A percentile compares a stretch with the other conserved stretches of the same genome.
Evolutionary conservation across 2,113 vertebrate species (phyloP).

Genomic region (Pelodiscus sinensis): DNA sequence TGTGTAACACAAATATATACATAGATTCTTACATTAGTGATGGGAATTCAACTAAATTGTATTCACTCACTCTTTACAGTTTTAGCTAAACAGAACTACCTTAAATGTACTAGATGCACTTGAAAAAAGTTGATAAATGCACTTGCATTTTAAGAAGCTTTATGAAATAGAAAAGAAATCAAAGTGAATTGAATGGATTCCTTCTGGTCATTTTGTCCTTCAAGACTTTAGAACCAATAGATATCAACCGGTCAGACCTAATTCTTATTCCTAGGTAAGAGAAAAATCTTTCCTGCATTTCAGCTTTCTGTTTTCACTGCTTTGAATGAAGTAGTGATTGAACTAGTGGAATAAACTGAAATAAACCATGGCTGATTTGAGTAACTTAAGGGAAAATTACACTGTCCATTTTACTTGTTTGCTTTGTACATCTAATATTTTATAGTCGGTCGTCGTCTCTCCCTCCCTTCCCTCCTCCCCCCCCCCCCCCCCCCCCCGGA

Average conservation of each 20-base stretch:
- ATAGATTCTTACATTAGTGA: background rate
- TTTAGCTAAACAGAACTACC: background rate
- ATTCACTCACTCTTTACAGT: background rate
- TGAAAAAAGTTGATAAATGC: background rate
- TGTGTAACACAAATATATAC: no score
- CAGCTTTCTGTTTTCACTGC: background rate
- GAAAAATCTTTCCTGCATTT: background rate
- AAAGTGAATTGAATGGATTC: background rate
- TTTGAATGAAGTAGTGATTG: background rate
- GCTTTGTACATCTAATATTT: background rate
- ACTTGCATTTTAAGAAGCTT: background rate
- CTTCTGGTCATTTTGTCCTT: background rate
- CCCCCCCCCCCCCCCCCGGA: no score
- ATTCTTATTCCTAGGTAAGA: background rate
- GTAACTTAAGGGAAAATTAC: background rate
- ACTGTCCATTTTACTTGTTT: background rate
- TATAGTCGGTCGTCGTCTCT: no score
- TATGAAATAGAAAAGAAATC: no score
- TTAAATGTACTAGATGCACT: background rate
- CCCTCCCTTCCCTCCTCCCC: no score
- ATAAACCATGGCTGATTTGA: background rate
- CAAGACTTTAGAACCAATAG: background rate
- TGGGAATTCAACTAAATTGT: background rate
- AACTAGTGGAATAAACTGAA: background rate
- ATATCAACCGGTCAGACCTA: background rate